These are phyloP conservation scores for Porites cylindrica DNA, from an alignment of 92 coral and sea anemone species.

Conservation along the genomic window DNA sequence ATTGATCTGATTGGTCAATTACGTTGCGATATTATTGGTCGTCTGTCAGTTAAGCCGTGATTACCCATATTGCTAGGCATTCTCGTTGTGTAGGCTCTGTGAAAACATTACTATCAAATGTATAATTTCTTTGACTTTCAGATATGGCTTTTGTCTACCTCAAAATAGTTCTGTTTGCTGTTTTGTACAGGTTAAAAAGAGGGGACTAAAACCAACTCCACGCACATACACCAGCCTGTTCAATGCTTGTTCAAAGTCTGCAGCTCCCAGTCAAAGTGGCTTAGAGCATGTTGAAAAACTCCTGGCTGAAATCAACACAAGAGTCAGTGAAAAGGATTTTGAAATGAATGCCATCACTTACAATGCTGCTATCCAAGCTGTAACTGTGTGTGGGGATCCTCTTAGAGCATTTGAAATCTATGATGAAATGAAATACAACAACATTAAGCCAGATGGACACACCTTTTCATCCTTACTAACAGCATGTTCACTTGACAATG, in stretches of 20 bases:
- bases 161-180: background rate
- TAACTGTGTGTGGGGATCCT: constrained; percentile 72
- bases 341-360: constrained; percentile 76
- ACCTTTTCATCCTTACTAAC: constrained; percentile 75
- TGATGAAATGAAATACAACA: constrained; percentile 53
- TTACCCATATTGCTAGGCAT: no score
- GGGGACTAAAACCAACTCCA: constrained; percentile 71
- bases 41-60: no score
- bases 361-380: constrained; percentile 88
- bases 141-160: background rate
- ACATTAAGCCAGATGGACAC: constrained; percentile 59
- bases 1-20: no score
- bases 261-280: constrained; percentile 40
- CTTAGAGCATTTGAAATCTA: constrained; percentile 69
- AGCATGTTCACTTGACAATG: constrained; percentile 69
- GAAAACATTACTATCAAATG: no score
- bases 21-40: no score
- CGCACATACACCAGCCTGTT: constrained; percentile 82
- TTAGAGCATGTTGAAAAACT: constrained; percentile 63
- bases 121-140: no score
- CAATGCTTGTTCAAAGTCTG: constrained; percentile 63
- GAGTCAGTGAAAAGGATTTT: constrained; percentile 48
- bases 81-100: no score
- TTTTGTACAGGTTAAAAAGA: constrained; percentile 72
- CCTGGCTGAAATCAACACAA: constrained; percentile 57